Evolutionary conservation across 1,140 invertebrate genomes (phyloP), one percentile per base, ranked within the genome.

Genomic region (Lasioglossum baleicum): DNA sequence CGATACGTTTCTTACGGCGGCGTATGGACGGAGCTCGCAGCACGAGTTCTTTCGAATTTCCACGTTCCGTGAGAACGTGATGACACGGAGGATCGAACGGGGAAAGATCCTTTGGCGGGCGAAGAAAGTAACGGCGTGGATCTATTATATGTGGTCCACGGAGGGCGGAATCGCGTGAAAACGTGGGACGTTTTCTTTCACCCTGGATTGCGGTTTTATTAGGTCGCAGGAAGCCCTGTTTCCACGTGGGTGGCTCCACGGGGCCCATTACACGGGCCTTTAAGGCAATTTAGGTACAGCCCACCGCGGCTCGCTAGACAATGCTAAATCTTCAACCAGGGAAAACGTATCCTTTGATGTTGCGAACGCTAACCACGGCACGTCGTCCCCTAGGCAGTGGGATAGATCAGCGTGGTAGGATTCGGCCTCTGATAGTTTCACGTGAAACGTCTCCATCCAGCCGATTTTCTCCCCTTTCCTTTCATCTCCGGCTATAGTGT

Each of bases 231-330:
- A 20, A 31, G 17, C 69, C n/a, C 20, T 0, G 48, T 63, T 68
- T 44, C 82, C 66, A 85, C 84, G 66, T 85, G 84, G 84, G 84
- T 85, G 84, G 84, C 31, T 61, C 31, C 13, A 44, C 56, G 2
- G 10, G 44, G 17, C 35, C 31, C 58, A 77, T 83, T 85, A 85
- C 82, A 83, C 73, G 83, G 83, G 6, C 58, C 26, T 85, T 82
- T 72, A 82, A 51, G 66, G 80, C 80, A 71, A 56, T 85, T 85
- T 85, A 84, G 72, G 72, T 35, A 65, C 58, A 65, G 58, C 40
- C 76, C 58, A 58, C n/a, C 13, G 17, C 63, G 58, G 22, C 58
- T 63, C 13, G 42, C 81, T 81, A 85, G 79, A 85, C 83, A 85
- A 85, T 81, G 70, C 72, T 60, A 61, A 84, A 81, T 84, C 83